These are phyloP conservation scores for Hydrophis major DNA, from an alignment of 2,797 vertebrate genomes.

Conservation along the genomic window DNA sequence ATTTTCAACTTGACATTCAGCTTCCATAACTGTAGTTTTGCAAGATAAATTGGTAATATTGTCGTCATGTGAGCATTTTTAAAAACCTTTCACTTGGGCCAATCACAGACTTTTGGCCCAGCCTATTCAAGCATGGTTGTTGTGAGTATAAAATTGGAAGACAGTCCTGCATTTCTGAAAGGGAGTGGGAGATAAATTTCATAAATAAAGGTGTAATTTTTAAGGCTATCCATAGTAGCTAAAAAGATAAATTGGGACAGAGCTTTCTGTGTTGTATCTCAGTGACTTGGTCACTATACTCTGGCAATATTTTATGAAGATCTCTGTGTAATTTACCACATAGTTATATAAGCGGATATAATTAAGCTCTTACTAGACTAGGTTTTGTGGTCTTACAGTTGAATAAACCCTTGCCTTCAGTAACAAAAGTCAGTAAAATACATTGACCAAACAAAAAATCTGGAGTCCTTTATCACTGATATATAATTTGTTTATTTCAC, in stretches of 20 bases:
- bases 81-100: not conserved
- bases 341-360: not conserved
- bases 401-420: not conserved
- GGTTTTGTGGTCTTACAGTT: not conserved
- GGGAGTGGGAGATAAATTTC: not conserved
- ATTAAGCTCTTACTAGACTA: not conserved
- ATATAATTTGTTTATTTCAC: not conserved
- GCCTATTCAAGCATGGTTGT: not conserved
- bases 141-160: not conserved
- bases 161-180: not conserved
- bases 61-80: not conserved
- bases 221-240: not conserved
- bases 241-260: not conserved
- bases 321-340: not conserved
- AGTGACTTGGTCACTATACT: not conserved
- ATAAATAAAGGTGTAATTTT: not conserved
- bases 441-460: not conserved
- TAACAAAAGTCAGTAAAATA: not conserved
- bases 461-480: not conserved
- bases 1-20: not conserved
- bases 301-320: too few species aligned
- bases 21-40: not conserved
- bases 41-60: not conserved
- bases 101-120: not conserved
- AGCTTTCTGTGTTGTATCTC: not conserved